phyloP scores from a whole-genome alignment of 2,113 vertebrate species.

The Cacatua alba region DNA sequence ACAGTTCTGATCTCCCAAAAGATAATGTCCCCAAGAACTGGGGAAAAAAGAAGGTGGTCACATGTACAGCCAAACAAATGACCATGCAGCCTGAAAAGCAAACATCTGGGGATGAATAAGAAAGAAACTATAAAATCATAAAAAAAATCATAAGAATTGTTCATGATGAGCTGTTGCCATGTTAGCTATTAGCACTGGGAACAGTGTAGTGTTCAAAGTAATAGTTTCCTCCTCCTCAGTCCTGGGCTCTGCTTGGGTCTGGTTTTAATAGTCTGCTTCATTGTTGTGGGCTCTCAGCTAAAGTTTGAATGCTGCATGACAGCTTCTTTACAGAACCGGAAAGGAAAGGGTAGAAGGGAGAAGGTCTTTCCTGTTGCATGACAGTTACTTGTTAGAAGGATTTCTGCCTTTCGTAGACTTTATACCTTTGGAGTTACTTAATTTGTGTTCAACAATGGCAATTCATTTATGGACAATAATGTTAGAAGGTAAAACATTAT shows the following conservation, averaged over 20 bases:
- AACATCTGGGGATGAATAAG: not conserved
- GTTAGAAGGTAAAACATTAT: not conserved
- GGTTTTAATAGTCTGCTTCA: not conserved
- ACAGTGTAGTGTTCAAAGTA: not conserved
- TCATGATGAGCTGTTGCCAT: not conserved
- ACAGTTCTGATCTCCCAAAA: not conserved
- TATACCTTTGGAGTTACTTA: not conserved
- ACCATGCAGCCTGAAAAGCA: not conserved
- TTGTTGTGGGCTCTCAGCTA: not conserved
- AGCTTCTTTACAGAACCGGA: not conserved
- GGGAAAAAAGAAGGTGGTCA: not conserved
- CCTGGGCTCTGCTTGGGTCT: not conserved
- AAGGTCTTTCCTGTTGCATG: not conserved
- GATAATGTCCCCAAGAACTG: not conserved
- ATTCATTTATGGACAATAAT: not conserved
- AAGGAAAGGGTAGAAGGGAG: not conserved
- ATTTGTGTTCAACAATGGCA: not conserved
- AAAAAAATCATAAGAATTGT: not conserved
- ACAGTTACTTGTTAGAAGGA: not conserved
- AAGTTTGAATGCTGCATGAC: not conserved
- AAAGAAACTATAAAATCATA: not conserved
- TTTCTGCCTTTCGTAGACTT: not conserved
- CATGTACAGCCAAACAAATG: not conserved
- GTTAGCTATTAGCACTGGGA: not conserved
- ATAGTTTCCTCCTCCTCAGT: not conserved